These are phyloP conservation scores for Agapostemon virescens DNA, from an alignment of 2,888 invertebrate genomes.

Conservation along the genomic window DNA sequence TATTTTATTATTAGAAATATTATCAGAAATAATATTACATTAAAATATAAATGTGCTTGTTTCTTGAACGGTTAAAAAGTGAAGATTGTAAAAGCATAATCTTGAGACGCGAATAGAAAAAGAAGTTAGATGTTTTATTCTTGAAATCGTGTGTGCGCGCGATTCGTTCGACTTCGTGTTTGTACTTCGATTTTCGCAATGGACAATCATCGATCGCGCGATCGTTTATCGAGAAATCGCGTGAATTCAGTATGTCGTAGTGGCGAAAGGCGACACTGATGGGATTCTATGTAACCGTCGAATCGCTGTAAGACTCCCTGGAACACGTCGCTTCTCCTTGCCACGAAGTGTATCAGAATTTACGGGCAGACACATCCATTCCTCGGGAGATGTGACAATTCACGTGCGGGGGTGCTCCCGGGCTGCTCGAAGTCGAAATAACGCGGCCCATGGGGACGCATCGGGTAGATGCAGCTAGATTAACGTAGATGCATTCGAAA, in stretches of 20 bases:
- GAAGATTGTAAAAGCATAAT: too few species aligned
- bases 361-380: slow-evolving; percentile 36
- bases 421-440: slow-evolving; percentile 31
- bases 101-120: too few species aligned
- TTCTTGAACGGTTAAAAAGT: too few species aligned
- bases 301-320: slow-evolving; percentile 33
- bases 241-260: not conserved
- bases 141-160: too few species aligned
- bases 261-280: not conserved
- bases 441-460: slow-evolving; percentile 18
- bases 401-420: slow-evolving; percentile 42
- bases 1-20: too few species aligned
- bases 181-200: too few species aligned
- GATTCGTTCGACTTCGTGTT: too few species aligned
- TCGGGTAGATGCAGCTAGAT: slow-evolving; percentile 13
- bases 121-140: too few species aligned
- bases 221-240: too few species aligned
- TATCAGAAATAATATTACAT: too few species aligned
- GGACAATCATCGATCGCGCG: too few species aligned
- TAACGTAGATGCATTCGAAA: slow-evolving; percentile 27
- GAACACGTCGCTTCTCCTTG: slow-evolving; percentile 23
- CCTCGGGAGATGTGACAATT: slow-evolving; percentile 28
- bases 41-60: too few species aligned
- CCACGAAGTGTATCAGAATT: slow-evolving; percentile 12
- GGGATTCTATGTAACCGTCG: slow-evolving; percentile 14